Evolutionary conservation across 2,888 invertebrate species (phyloP).

Genomic region (Megastigmus dorsalis): DNA sequence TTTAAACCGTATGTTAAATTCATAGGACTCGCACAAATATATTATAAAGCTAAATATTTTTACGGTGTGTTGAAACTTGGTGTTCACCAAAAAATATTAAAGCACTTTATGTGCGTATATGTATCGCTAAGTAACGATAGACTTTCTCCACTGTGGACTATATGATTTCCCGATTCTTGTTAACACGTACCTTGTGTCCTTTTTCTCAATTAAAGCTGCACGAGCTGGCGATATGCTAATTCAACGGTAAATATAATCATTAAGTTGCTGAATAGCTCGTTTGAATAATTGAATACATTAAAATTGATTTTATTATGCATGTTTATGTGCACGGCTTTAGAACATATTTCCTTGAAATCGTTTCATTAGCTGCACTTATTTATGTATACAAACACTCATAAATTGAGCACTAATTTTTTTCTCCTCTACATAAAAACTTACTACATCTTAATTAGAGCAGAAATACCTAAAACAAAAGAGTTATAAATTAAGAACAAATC

Average conservation of each 20-base stretch:
- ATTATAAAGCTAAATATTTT: no score
- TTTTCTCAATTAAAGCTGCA: constrained; percentile 26
- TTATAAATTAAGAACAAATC: no score
- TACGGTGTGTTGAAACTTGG: constrained; percentile 47
- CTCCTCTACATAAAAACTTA: no score
- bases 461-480: no score
- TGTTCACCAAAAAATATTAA: constrained; percentile 27
- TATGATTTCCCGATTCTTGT: constrained; percentile 32
- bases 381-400: no score
- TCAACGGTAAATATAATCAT: constrained; percentile 15
- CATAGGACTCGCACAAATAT: no score
- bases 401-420: no score
- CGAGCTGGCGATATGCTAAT: constrained; percentile 32
- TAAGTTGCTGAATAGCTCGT: neutral
- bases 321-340: neutral
- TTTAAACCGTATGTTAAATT: no score
- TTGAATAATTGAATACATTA: constrained; percentile 33
- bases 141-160: constrained; percentile 41
- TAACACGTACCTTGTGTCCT: constrained; percentile 5
- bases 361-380: no score
- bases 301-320: constrained; percentile 25
- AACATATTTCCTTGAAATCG: no score
- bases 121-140: constrained; percentile 14
- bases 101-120: neutral
- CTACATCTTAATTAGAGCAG: no score